Percentiles rank a stretch among this genome's conserved stretches.
Evolutionary conservation across 2,797 vertebrate genomes (phyloP).

Genomic region (Xenentodon cancila): DNA sequence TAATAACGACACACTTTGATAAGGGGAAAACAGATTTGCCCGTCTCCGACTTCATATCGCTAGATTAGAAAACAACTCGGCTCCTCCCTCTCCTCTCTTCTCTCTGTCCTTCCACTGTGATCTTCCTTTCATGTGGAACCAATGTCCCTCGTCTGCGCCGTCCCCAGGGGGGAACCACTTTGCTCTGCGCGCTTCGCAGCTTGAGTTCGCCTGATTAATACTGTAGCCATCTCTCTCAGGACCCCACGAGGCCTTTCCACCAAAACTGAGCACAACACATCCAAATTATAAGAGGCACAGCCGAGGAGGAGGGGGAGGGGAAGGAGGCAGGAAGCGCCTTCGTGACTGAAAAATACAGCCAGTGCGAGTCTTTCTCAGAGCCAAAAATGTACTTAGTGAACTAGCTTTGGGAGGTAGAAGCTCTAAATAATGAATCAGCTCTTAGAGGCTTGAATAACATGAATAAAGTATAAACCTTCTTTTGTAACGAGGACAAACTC

Average conservation of each 20-base stretch:
- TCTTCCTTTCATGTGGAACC: conserved; percentile 80
- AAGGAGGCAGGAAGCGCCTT: conserved; percentile 39
- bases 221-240: conserved; percentile 70
- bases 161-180: conserved; percentile 74
- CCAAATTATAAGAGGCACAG: conserved; percentile 50
- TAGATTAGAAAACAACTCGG: conserved; percentile 68
- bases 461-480: conserved; percentile 77
- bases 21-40: conserved; percentile 55
- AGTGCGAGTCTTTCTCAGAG: conserved; percentile 64
- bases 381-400: conserved; percentile 80
- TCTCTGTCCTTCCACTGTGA: conserved; percentile 47
- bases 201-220: conserved; percentile 75
- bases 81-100: conserved; percentile 37
- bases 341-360: conserved; percentile 60
- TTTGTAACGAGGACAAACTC: conserved; percentile 61
- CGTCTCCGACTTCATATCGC: conserved; percentile 65
- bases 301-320: conserved; percentile 4
- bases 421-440: conserved; percentile 78
- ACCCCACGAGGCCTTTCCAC: conserved; percentile 61
- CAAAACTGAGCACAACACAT: conserved; percentile 57
- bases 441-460: conserved; percentile 79
- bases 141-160: conserved; percentile 71
- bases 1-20: conserved; percentile 62
- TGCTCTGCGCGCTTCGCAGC: conserved; percentile 69
- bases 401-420: conserved; percentile 72